Base-by-base conservation (phyloP, 2,113 vertebrate genomes). In the Bolborhynchus lineola region DNA sequence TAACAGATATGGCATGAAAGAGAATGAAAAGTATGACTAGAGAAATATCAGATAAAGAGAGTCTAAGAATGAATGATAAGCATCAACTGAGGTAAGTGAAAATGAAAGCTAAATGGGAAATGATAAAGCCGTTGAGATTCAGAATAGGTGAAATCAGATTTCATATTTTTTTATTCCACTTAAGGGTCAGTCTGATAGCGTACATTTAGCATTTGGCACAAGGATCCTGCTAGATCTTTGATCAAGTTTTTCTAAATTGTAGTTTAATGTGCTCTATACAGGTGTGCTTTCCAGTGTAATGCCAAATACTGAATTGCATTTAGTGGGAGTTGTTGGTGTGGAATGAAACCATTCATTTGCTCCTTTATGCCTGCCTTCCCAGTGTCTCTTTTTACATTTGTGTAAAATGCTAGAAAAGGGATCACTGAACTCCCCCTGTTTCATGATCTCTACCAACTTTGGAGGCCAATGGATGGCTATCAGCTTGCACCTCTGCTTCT, bases 101-200 rank as follows among this genome's bases (percentile, higher is more conserved):
- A 95, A 84, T 82, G 77, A 95, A 95, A 95, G 69, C 47, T 87
- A 76, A 84, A 84, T 68, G 24, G 25, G 33, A n/a, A 93, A 83
- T 44, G 33, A 79, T 78, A 89, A 95, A 92, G 62, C 29, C 1
- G 55, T 20, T 92, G 83, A 95, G 84, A 78, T 95, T 89, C 55
- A 75, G 65, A 89, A 68, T 0, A 1, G 35, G 18, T 82, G 18
- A 78, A 78, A 86, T 86, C 47, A 78, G 47, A 91, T 67, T 81
- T 90, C 59, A 50, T 10, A 37, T 35, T 83, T 63, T 18, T 67
- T 63, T 77, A 64, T 92, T 82, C 44, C 41, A 50, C 26, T 23
- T 64, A 78, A 47, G 14, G n/a, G 10, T 82, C 74, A 60, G 23
- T 64, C 60, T 76, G 84, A 64, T 42, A 60, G 3, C 28, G 25